Conservation (phyloP, 2,797 vertebrate species). For the Agapornis canus region DNA sequence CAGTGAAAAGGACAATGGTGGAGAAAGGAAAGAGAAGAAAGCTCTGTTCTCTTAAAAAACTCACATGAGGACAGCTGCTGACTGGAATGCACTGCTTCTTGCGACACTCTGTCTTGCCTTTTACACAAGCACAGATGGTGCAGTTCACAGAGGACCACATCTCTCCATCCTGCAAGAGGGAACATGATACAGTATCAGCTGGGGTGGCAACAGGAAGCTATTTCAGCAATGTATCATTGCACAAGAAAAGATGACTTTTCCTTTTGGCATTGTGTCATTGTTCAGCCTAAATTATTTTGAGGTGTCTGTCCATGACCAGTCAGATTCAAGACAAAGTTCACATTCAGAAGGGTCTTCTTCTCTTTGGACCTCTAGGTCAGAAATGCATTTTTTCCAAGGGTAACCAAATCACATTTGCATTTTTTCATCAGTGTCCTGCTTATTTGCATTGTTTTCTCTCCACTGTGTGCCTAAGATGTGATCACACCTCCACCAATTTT, state of each 20-base stretch:
- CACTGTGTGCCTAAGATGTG: background rate
- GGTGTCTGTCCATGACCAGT: background rate
- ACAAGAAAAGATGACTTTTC: slow-evolving; percentile 32
- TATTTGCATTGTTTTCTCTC: background rate
- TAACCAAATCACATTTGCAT: slow-evolving; percentile 21
- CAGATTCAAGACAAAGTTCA: background rate
- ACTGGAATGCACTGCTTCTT: slow-evolving; percentile 92
- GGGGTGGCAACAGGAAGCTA: slow-evolving; percentile 15
- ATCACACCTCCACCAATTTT: slow-evolving; percentile 9
- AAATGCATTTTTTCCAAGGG: background rate
- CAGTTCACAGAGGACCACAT: slow-evolving; percentile 97
- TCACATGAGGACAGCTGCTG: slow-evolving; percentile 89
- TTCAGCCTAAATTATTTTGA: slow-evolving; percentile 58
- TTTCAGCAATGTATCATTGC: slow-evolving; percentile 41
- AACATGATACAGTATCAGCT: slow-evolving; percentile 63
- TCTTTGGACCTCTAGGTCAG: background rate
- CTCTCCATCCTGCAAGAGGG: slow-evolving; percentile 88
- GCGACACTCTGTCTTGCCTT: slow-evolving; percentile 88
- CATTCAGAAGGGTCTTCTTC: slow-evolving; percentile 12
- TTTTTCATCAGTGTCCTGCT: background rate
- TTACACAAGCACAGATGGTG: slow-evolving; percentile 91
- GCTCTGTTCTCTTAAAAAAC: background rate
- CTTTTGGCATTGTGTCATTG: slow-evolving; percentile 8
- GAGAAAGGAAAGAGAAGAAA: background rate
- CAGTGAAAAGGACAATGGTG: background rate